These are phyloP conservation scores for Phylloscopus trochilus DNA, from an alignment of 2,113 vertebrate species.

Conservation along the genomic window DNA sequence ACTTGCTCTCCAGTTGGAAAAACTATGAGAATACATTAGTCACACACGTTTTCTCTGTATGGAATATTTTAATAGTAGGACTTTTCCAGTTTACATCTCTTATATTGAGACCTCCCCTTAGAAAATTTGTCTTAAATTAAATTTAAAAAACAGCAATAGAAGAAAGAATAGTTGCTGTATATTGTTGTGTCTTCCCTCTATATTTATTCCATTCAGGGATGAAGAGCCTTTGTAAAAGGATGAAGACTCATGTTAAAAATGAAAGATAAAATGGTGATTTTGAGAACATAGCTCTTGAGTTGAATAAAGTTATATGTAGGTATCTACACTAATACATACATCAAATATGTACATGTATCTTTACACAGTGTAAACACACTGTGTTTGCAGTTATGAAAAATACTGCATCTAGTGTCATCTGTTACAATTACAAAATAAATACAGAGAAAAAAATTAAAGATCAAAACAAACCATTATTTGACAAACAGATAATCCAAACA, in stretches of 20 bases:
- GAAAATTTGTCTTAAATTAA: not conserved
- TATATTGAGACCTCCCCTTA: not conserved
- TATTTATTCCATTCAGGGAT: not conserved
- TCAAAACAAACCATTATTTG: not conserved
- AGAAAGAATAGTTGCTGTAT: not conserved
- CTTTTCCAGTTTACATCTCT: not conserved
- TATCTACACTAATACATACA: not conserved
- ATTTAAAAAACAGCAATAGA: not conserved
- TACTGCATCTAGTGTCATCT: not conserved
- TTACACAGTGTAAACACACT: not conserved
- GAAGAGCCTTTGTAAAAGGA: not conserved
- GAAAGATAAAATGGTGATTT: not conserved
- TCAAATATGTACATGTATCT: not conserved
- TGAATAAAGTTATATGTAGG: not conserved
- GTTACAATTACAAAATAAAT: not conserved
- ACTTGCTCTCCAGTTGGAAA: not conserved
- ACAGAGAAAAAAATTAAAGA: not conserved
- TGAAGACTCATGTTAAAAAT: not conserved
- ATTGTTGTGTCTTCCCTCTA: not conserved
- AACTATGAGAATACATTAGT: not conserved
- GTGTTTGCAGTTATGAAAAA: not conserved
- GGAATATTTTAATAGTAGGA: not conserved
- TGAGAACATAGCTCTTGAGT: not conserved
- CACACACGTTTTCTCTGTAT: not conserved
- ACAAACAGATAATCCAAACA: not conserved